phyloP scores from a whole-genome alignment of 2,888 invertebrate genomes.

The Agapostemon virescens region DNA sequence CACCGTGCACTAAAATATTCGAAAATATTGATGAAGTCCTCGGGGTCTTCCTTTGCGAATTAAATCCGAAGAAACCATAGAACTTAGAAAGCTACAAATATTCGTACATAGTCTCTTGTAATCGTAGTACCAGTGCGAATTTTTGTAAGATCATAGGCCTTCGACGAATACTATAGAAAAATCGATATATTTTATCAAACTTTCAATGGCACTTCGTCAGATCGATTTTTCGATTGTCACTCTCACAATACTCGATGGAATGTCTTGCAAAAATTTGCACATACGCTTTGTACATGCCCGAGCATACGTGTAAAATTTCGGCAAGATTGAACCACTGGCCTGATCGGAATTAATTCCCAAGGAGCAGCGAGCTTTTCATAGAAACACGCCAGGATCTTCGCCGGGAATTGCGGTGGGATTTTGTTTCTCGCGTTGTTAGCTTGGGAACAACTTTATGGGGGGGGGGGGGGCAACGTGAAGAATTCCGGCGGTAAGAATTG shows the following conservation, averaged over 20 bases:
- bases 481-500: constrained; percentile 1
- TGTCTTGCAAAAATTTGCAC: background rate
- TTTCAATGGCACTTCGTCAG: background rate
- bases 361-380: background rate
- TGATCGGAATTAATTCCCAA: background rate
- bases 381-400: background rate
- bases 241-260: background rate
- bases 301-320: background rate
- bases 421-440: background rate
- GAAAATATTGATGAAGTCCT: no score
- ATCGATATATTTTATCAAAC: background rate
- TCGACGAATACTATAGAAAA: background rate
- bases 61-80: background rate
- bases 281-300: background rate
- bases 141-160: no score
- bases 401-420: background rate
- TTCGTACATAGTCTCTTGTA: no score
- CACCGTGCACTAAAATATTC: no score
- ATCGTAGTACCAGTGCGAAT: no score
- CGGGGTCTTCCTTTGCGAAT: background rate
- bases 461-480: background rate
- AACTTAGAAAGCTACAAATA: background rate
- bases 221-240: background rate
- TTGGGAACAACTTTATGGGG: background rate
- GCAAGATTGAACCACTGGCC: background rate